Percentiles rank a stretch among this genome's conserved stretches.
Evolutionary conservation across 2,797 vertebrate genomes (phyloP).

Genomic region (Iguana delicatissima): DNA sequence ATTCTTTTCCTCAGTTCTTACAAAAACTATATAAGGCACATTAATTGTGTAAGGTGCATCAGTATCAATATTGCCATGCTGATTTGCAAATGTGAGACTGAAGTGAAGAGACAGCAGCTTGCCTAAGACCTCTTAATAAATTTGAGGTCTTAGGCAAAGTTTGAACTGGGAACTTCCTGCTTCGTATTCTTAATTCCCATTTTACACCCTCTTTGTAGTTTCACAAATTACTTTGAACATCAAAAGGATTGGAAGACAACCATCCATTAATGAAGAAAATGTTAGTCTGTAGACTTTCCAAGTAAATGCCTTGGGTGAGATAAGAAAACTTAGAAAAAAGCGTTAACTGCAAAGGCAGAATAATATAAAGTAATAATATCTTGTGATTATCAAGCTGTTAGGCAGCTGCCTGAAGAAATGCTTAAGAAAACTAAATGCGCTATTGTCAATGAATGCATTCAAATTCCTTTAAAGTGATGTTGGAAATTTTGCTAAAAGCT

Average conservation of each 20-base stretch:
- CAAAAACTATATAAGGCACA: neutral
- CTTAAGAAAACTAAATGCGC: slow-evolving; percentile 61
- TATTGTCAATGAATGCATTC: slow-evolving; percentile 43
- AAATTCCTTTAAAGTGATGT: slow-evolving; percentile 50
- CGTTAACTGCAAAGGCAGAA: slow-evolving; percentile 42
- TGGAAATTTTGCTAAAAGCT: slow-evolving; percentile 56
- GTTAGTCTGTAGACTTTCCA: slow-evolving; percentile 36
- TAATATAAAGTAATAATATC: slow-evolving; percentile 56
- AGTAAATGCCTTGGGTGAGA: slow-evolving; percentile 26
- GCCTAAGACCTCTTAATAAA: neutral
- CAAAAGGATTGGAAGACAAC: neutral
- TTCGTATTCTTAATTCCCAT: neutral
- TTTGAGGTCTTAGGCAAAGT: neutral
- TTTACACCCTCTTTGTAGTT: neutral
- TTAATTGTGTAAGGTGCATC: neutral
- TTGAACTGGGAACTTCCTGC: neutral
- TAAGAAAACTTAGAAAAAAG: slow-evolving; percentile 21
- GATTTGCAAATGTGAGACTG: neutral
- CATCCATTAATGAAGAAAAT: neutral
- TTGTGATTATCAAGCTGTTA: slow-evolving; percentile 59
- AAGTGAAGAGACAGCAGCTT: neutral
- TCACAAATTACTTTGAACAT: slow-evolving; percentile 6
- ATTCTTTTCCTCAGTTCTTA: neutral
- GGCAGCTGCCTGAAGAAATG: slow-evolving; percentile 50
- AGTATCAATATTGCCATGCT: neutral